Percentiles rank a stretch among this genome's conserved stretches.
Evolutionary conservation across 2,888 invertebrate species (phyloP).

Genomic region (Eilema caniola): DNA sequence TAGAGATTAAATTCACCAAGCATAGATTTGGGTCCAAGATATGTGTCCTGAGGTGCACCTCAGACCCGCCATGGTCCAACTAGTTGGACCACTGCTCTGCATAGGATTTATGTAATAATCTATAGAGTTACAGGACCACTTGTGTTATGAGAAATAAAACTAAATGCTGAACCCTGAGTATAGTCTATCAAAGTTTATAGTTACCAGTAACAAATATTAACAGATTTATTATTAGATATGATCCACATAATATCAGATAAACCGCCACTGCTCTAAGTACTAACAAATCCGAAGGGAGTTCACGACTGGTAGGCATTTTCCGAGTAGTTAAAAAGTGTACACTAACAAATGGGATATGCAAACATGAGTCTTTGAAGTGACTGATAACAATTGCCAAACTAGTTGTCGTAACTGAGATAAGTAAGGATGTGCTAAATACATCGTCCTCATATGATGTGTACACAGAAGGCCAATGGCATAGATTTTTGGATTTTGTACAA

Average conservation of each 20-base stretch:
- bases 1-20: too few species aligned
- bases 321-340: slow-evolving; percentile 14
- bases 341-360: slow-evolving; percentile 34
- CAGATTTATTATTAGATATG: slow-evolving; percentile 24
- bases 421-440: slow-evolving; percentile 32
- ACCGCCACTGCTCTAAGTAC: slow-evolving; percentile 5
- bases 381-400: slow-evolving; percentile 41
- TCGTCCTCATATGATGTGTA: slow-evolving; percentile 26
- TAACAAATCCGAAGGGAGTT: slow-evolving; percentile 2
- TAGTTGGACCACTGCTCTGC: too few species aligned
- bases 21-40: too few species aligned
- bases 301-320: slow-evolving; percentile 14
- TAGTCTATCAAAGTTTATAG: not conserved
- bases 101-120: too few species aligned
- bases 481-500: not conserved
- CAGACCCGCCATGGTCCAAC: too few species aligned
- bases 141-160: too few species aligned
- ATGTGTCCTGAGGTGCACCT: too few species aligned
- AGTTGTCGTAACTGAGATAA: slow-evolving; percentile 31
- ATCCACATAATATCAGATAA: slow-evolving; percentile 16
- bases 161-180: too few species aligned
- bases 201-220: slow-evolving; percentile 29
- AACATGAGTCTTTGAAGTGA: slow-evolving; percentile 38
- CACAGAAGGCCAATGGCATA: slow-evolving; percentile 16
- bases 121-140: too few species aligned